phyloP scores from a whole-genome alignment of 2,888 invertebrate species.

The Tholera decimalis region DNA sequence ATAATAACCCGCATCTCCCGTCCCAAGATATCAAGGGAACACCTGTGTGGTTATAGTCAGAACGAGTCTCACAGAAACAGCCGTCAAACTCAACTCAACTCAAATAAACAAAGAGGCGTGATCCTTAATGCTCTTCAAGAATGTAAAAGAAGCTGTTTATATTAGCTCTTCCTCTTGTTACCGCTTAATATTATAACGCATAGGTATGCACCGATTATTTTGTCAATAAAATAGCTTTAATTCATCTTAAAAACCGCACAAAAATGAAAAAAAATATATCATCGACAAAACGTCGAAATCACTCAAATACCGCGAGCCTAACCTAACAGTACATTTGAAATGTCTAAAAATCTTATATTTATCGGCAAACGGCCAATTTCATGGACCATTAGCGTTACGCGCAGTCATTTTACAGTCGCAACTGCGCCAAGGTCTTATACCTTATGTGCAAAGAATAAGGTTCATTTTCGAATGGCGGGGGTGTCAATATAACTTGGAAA shows the following conservation, averaged over 20 bases:
- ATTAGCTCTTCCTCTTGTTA: no score
- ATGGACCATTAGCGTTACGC: conserved; percentile 82
- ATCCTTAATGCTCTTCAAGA: no score
- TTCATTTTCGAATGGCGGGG: conserved; percentile 39
- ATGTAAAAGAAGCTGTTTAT: no score
- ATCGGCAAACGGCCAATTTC: conserved; percentile 83
- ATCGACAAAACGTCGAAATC: conserved; percentile 10
- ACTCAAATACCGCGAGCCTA: conserved; percentile 36
- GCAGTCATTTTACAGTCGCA: conserved; percentile 72
- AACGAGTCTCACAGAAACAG: no score
- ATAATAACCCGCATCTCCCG: no score
- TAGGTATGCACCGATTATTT: no score
- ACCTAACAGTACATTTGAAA: conserved; percentile 69
- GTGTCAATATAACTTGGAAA: conserved; percentile 53
- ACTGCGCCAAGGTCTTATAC: conserved; percentile 20
- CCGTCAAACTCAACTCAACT: no score
- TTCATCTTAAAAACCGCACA: background rate
- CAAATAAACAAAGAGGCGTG: no score
- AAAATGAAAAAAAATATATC: conserved; percentile 18
- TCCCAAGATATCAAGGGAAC: no score
- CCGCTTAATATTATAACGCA: no score
- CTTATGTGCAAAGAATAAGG: conserved; percentile 39
- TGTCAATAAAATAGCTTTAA: no score
- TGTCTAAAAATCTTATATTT: conserved; percentile 71
- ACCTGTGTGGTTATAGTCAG: no score